These are phyloP conservation scores for Chascanopsetta lugubris DNA, from an alignment of 2,113 vertebrate species.

Conservation along the genomic window DNA sequence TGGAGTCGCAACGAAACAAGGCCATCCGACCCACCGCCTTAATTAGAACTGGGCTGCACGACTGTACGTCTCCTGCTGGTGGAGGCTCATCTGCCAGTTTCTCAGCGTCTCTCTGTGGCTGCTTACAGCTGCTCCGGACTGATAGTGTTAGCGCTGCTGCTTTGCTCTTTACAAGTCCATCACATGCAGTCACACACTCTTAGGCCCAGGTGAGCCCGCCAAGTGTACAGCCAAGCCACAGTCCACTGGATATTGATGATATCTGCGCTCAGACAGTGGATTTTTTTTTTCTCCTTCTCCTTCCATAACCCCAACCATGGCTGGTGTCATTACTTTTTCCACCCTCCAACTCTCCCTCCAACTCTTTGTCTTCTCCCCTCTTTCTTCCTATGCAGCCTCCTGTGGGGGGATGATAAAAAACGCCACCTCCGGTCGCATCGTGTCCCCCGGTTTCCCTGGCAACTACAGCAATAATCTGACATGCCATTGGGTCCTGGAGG, in stretches of 20 bases:
- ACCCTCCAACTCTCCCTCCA: constrained; percentile 27
- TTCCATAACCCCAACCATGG: constrained; percentile 23
- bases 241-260: constrained; percentile 59
- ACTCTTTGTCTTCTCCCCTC: constrained; percentile 42
- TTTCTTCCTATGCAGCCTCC: constrained; percentile 78
- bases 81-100: constrained; percentile 59
- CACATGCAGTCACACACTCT: constrained; percentile 56
- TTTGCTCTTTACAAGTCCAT: constrained; percentile 60
- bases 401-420: constrained; percentile 93
- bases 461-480: constrained; percentile 99
- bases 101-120: constrained; percentile 30
- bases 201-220: constrained; percentile 49
- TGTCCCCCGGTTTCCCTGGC: constrained; percentile 93
- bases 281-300: constrained; percentile 13
- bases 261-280: constrained; percentile 55
- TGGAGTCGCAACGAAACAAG: constrained; percentile 54
- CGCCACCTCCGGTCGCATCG: constrained; percentile 88
- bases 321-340: constrained; percentile 56
- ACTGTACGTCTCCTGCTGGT: constrained; percentile 58
- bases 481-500: constrained; percentile 96
- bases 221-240: constrained; percentile 45
- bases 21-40: constrained; percentile 64
- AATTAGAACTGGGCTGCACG: constrained; percentile 68
- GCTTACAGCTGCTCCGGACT: constrained; percentile 71
- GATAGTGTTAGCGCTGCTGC: constrained; percentile 66